Evolutionary conservation across 2,797 vertebrate species (phyloP).

Genomic region (Pipistrellus pygmaeus): DNA sequence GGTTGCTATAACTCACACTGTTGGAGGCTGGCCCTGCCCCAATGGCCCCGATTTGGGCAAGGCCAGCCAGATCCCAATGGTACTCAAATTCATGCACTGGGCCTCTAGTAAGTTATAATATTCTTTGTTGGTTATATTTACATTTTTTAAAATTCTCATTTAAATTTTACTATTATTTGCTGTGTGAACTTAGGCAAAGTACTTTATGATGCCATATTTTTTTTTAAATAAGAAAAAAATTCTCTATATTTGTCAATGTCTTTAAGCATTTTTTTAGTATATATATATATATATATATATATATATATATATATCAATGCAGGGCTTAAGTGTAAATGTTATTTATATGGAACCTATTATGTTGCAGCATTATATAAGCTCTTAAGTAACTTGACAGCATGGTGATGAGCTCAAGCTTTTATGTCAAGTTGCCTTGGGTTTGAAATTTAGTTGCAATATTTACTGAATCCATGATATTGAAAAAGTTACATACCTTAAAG

Average conservation of each 20-base stretch:
- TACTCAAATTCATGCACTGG: no score
- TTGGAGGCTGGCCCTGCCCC: no score
- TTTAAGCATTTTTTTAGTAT: background rate
- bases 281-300: no score
- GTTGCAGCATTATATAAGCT: background rate
- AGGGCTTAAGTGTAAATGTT: background rate
- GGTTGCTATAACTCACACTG: no score
- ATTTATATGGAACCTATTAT: background rate
- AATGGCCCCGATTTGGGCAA: no score
- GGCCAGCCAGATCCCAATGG: no score
- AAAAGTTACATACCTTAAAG: background rate
- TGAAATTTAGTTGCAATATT: slow-evolving; percentile 1
- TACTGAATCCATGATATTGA: background rate
- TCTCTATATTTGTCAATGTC: background rate
- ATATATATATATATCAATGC: background rate
- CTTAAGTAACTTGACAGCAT: background rate
- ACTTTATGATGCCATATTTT: slow-evolving; percentile 23
- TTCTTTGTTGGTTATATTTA: slow-evolving; percentile 64
- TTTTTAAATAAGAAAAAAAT: slow-evolving; percentile 16
- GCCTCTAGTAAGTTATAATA: slow-evolving; percentile 58
- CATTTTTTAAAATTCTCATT: slow-evolving; percentile 72
- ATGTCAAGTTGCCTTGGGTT: background rate
- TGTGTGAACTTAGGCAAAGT: slow-evolving; percentile 59
- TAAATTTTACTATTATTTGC: slow-evolving; percentile 59
- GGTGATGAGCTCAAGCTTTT: background rate